phyloP scores from a whole-genome alignment of 2,113 vertebrate genomes.

The Sisor rabdophorus region DNA sequence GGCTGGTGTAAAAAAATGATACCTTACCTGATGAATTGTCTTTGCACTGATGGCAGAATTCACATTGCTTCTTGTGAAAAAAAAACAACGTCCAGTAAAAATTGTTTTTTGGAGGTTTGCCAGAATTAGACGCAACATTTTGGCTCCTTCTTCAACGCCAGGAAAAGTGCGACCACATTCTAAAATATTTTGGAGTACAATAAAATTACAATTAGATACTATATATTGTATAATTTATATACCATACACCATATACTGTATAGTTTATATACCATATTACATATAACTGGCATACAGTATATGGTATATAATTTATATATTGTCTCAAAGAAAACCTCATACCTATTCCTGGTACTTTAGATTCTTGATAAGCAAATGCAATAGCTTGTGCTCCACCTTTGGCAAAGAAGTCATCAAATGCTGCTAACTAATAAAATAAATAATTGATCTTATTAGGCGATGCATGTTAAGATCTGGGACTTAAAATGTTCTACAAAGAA shows the following conservation, averaged over 20 bases:
- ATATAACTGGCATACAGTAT: too few relatives aligned
- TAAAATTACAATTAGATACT: not conserved
- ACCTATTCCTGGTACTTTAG: conserved; percentile 72
- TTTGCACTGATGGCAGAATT: conserved; percentile 65
- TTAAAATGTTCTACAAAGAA: not conserved
- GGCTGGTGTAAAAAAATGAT: not conserved
- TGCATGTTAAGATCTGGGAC: not conserved
- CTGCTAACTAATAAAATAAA: conserved; percentile 67
- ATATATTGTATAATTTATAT: too few relatives aligned
- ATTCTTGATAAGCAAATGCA: conserved; percentile 78
- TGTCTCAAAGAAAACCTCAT: conserved; percentile 30
- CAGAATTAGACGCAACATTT: conserved; percentile 68
- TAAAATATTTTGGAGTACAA: conserved; percentile 56
- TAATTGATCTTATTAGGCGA: conserved; percentile 17
- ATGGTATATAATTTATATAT: not conserved
- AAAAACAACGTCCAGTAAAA: conserved; percentile 69
- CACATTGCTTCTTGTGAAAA: conserved; percentile 69
- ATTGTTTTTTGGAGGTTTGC: conserved; percentile 58
- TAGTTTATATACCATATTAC: too few relatives aligned
- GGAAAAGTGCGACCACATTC: conserved; percentile 73
- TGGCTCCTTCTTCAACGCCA: conserved; percentile 63
- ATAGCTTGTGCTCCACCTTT: conserved; percentile 70
- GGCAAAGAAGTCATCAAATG: conserved; percentile 73
- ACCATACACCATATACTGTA: too few relatives aligned
- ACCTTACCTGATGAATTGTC: conserved; percentile 73